Evolutionary conservation across 2,888 invertebrate species (phyloP), one percentile per base, ranked within the genome.

Genomic region (Tromatobia lineatoria): DNA sequence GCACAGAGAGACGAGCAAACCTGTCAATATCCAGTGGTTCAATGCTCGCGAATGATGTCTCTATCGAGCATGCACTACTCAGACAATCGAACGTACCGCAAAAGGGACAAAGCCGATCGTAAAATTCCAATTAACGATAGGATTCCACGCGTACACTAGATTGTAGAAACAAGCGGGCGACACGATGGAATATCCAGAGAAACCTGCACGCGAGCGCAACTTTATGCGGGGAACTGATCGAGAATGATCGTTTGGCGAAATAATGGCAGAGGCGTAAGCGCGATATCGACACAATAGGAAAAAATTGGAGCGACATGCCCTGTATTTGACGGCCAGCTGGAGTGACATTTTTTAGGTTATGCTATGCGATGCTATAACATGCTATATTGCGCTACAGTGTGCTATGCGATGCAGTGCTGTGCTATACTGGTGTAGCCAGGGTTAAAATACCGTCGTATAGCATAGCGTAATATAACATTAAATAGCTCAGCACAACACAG

Each of bases 111-210:
- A 90, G 88, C 89, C 78, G 81, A 75, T 88, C 85, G 87, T 90
- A 87, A 90, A 90, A 88, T 88, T 90, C 85, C 89, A 89, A 90
- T 90, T 90, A 90, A 88, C 85, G 84, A 79, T 81, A 82, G 79
- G 84, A 25, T 74, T 57, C 52, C 47, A 10, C 42, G 29, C 23
- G 74, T 64, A 59, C 29, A n/a, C 66, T 20, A 50, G 73, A 59
- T 66, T 69, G 77, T 47, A 59, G 82, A 69, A 54, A 76, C 25
- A 70, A 50, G 34, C 38, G 50, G 50, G 47, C 25, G 61, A 75
- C 47, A 80, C 59, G 47, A 34, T 34, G 34, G 69, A 42, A 70
- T 80, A 64, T 69, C 18, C 64, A 66, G 29, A 13, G 67, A 59
- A 73, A 67, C 77, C 38, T 82, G 77, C 25, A 73, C 7, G 67